Evolutionary conservation across 2,888 invertebrate genomes (phyloP).

Genomic region (Antheraea yamamai): DNA sequence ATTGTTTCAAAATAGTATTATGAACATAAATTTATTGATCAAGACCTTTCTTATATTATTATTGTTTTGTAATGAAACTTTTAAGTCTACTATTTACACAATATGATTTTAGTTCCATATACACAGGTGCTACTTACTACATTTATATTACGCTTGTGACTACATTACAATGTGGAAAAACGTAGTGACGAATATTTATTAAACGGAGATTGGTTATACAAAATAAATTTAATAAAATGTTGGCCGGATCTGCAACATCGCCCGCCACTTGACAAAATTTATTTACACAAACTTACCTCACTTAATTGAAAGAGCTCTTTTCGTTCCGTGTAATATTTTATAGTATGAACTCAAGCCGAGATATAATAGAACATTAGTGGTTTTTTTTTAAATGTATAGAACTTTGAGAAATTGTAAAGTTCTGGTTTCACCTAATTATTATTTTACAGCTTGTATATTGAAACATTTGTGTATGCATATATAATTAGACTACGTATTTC

Average conservation of each 20-base stretch:
- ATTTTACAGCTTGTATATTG: too few relatives aligned
- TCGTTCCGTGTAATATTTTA: constrained; percentile 78
- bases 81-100: background rate
- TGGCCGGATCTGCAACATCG: constrained; percentile 46
- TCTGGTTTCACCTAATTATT: too few relatives aligned
- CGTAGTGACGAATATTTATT: background rate
- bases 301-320: constrained; percentile 80
- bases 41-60: background rate
- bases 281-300: constrained; percentile 73
- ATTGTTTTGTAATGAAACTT: background rate
- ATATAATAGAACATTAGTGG: constrained; percentile 37
- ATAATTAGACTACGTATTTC: background rate
- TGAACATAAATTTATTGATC: background rate
- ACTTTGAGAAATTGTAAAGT: too few relatives aligned
- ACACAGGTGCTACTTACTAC: background rate
- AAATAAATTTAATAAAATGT: constrained; percentile 45
- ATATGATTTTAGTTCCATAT: too few relatives aligned
- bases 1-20: too few relatives aligned
- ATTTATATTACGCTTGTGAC: background rate
- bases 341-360: constrained; percentile 42
- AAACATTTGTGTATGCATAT: background rate
- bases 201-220: background rate
- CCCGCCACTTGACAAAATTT: constrained; percentile 64
- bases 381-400: background rate
- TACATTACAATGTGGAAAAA: background rate